Evolutionary conservation across 2,113 vertebrate species (phyloP).

Genomic region (Tricholaema leucomelas): DNA sequence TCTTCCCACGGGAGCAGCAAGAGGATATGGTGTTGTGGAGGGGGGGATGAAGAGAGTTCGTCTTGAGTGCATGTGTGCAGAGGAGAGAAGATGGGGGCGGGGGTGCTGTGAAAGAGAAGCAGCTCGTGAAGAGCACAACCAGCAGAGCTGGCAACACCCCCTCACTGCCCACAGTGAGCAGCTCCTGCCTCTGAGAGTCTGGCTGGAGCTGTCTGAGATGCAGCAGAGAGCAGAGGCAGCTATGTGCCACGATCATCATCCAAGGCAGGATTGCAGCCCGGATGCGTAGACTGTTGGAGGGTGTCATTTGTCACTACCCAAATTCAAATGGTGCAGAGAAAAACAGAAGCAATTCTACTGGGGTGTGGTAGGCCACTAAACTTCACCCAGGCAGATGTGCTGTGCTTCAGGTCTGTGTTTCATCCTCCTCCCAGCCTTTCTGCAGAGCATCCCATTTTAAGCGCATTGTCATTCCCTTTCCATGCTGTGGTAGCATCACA

Average conservation of each 20-base stretch:
- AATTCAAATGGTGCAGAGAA: neutral
- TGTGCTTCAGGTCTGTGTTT: neutral
- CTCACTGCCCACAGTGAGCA: conserved; percentile 14
- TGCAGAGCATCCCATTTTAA: neutral
- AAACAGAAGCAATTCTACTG: neutral
- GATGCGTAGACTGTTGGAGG: neutral
- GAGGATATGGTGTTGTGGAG: neutral
- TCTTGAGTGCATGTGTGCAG: neutral
- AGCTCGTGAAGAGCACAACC: neutral
- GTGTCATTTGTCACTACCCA: neutral
- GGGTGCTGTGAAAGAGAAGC: neutral
- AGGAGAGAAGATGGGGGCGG: neutral
- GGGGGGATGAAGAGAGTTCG: neutral
- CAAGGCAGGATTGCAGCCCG: neutral
- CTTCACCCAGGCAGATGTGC: neutral
- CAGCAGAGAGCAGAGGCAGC: neutral
- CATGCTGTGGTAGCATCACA: neutral
- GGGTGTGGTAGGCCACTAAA: neutral
- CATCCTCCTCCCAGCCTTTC: neutral
- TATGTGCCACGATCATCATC: neutral
- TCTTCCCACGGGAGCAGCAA: neutral
- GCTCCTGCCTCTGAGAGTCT: neutral
- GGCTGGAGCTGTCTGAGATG: neutral
- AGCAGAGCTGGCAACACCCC: conserved; percentile 16
- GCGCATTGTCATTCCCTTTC: neutral